phyloP scores from a whole-genome alignment of 2,797 vertebrate species.

The Poecilia velifera region DNA sequence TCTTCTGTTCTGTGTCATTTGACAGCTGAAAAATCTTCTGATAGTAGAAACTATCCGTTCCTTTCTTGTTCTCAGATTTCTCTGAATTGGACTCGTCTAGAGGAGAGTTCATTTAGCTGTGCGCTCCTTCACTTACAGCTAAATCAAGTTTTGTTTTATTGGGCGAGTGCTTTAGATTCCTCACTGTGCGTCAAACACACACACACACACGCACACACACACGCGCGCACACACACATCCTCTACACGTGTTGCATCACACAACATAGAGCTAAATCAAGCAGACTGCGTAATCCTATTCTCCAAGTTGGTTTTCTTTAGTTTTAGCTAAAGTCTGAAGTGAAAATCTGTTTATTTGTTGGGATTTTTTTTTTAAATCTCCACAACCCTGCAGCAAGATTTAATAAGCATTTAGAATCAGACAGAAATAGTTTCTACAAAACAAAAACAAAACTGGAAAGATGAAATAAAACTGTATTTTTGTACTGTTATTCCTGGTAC shows the following conservation, averaged over 20 bases:
- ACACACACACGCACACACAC: background rate
- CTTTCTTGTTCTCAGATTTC: constrained; percentile 25
- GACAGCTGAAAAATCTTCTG: background rate
- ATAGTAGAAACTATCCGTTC: constrained; percentile 58
- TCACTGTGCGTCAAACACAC: constrained; percentile 3
- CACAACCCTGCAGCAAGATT: background rate
- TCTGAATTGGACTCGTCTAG: constrained; percentile 39
- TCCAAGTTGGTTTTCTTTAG: constrained; percentile 18
- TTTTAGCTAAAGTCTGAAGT: constrained; percentile 5
- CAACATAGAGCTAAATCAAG: constrained; percentile 24
- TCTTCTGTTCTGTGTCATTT: background rate
- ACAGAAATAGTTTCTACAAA: background rate
- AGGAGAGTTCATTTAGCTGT: constrained; percentile 23
- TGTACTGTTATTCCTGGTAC: background rate
- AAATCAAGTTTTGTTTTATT: constrained; percentile 11
- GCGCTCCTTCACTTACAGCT: constrained; percentile 8
- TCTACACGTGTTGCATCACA: constrained; percentile 42
- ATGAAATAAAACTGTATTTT: background rate
- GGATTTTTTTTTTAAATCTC: background rate
- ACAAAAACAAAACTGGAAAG: background rate
- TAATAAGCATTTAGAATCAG: background rate
- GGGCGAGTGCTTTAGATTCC: constrained; percentile 15
- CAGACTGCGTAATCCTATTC: constrained; percentile 44
- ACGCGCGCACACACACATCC: constrained; percentile 17
- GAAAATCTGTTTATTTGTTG: background rate